Evolutionary conservation across 2,888 invertebrate genomes (phyloP).

Genomic region (Mellilla xanthometata): DNA sequence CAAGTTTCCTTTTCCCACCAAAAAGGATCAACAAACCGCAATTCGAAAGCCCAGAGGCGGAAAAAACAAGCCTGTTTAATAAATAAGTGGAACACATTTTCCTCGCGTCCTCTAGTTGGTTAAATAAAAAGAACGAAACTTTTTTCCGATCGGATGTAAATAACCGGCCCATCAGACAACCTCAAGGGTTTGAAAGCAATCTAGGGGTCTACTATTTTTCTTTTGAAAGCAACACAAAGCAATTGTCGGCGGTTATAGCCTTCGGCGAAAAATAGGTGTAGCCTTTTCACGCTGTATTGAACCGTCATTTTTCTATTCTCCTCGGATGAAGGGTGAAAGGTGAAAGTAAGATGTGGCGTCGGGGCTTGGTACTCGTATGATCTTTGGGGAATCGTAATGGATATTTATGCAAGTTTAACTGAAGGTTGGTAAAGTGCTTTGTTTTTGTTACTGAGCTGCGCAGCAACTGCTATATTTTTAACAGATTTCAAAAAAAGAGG

Average conservation of each 20-base stretch:
- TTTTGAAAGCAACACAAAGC: constrained; percentile 67
- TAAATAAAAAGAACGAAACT: constrained; percentile 50
- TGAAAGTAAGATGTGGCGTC: constrained; percentile 25
- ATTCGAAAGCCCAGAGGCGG: constrained; percentile 31
- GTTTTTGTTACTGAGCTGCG: too few species aligned
- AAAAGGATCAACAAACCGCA: constrained; percentile 28
- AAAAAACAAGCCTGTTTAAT: constrained; percentile 38
- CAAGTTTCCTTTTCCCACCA: constrained; percentile 21
- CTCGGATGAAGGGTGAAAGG: constrained; percentile 32
- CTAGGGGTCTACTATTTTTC: constrained; percentile 59
- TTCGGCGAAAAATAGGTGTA: constrained; percentile 55
- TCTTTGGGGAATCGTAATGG: constrained; percentile 27
- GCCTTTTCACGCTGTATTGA: constrained; percentile 43
- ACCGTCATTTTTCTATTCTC: constrained; percentile 44
- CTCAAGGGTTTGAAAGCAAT: constrained; percentile 70
- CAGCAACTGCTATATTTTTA: too few species aligned
- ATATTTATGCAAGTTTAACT: constrained; percentile 22
- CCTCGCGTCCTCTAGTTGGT: constrained; percentile 37
- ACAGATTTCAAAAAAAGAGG: too few species aligned
- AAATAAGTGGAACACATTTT: constrained; percentile 45
- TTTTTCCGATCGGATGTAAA: constrained; percentile 61
- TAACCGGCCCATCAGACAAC: constrained; percentile 60
- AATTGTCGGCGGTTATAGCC: constrained; percentile 65
- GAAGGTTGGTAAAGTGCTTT: constrained; percentile 15
- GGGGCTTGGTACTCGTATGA: constrained; percentile 18